phyloP scores from a whole-genome alignment of 2,797 vertebrate genomes.

The Choloepus didactylus region DNA sequence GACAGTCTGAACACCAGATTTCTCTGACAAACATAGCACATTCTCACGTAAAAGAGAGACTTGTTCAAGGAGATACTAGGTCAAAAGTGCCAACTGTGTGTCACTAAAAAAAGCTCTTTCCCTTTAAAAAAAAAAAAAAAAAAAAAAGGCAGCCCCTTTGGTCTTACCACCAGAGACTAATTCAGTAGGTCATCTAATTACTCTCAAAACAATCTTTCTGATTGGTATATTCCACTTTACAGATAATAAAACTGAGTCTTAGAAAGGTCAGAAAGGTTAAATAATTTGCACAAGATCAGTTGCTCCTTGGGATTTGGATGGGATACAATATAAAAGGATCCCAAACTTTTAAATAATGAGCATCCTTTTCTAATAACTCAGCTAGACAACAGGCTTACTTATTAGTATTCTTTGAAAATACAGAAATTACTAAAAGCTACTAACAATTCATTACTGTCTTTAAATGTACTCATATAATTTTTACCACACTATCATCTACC shows the following conservation, averaged over 20 bases:
- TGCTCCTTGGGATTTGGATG: background rate
- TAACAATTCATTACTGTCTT: conserved; percentile 29
- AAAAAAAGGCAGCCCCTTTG: background rate
- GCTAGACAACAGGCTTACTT: background rate
- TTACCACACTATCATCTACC: background rate
- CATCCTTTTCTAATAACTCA: conserved; percentile 12
- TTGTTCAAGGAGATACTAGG: background rate
- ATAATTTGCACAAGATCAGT: conserved; percentile 41
- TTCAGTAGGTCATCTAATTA: background rate
- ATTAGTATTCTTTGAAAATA: conserved; percentile 43
- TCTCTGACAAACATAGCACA: background rate
- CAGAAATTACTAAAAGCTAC: conserved; percentile 41
- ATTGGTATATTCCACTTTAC: conserved; percentile 37
- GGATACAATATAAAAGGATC: background rate
- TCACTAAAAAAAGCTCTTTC: background rate
- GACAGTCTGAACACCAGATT: background rate
- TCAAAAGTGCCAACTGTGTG: background rate
- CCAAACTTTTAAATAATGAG: conserved; percentile 36
- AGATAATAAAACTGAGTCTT: conserved; percentile 44
- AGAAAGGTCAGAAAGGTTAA: conserved; percentile 23
- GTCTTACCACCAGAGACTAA: background rate
- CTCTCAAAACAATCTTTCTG: conserved; percentile 1
- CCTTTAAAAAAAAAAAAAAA: no score
- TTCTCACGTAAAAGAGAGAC: background rate
- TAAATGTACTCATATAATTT: conserved; percentile 47